Conservation (phyloP, 2,797 vertebrate species). For the Poecilia picta region DNA sequence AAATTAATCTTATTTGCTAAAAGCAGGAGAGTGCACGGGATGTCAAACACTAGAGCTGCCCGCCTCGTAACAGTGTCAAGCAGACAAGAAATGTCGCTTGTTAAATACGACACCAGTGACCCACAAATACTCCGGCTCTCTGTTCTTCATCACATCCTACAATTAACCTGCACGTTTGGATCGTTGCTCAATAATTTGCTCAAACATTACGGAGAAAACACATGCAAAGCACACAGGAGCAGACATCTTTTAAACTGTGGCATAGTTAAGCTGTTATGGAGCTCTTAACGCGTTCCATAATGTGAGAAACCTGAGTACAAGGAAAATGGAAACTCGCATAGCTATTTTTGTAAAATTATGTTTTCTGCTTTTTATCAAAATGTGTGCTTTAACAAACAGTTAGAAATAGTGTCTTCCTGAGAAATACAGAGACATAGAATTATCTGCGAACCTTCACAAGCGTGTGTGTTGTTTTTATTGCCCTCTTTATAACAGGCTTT, state of each 20-base stretch:
- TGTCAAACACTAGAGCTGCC: constrained; percentile 73
- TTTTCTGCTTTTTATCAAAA: neutral
- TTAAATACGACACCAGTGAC: constrained; percentile 71
- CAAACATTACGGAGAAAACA: constrained; percentile 18
- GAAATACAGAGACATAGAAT: constrained; percentile 33
- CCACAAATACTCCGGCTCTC: constrained; percentile 40
- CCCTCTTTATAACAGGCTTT: neutral
- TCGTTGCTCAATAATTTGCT: constrained; percentile 38
- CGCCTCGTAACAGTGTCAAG: constrained; percentile 75
- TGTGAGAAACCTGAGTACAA: constrained; percentile 46
- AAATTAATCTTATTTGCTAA: constrained; percentile 68
- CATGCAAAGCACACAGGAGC: constrained; percentile 18
- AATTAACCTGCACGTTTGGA: constrained; percentile 28
- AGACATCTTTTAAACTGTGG: constrained; percentile 41
- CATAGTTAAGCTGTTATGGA: constrained; percentile 31
- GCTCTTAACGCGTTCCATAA: constrained; percentile 48
- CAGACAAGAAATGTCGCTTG: constrained; percentile 62
- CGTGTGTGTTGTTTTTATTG: neutral
- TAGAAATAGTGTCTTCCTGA: constrained; percentile 15
- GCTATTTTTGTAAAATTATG: constrained; percentile 11
- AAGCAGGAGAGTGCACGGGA: constrained; percentile 59
- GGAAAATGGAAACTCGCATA: constrained; percentile 34
- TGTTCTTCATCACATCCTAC: constrained; percentile 31
- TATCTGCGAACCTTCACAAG: neutral
- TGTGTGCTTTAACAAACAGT: neutral